These are phyloP conservation scores for Plagiodera versicolora DNA, from an alignment of 2,888 invertebrate species.

Conservation along the genomic window DNA sequence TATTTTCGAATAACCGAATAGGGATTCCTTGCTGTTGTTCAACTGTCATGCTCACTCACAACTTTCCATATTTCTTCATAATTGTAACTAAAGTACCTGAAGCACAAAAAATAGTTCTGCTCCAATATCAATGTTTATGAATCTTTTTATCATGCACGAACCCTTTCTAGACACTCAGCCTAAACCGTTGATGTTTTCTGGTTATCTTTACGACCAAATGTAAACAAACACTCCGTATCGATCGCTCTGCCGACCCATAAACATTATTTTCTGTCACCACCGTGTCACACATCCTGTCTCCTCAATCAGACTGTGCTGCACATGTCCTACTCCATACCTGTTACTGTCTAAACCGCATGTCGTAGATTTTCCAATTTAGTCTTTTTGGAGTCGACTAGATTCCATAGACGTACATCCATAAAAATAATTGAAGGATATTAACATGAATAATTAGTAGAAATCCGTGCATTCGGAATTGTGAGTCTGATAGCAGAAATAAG, in stretches of 20 bases:
- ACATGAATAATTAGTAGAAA: too few species aligned
- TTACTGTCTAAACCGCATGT: conserved; percentile 10
- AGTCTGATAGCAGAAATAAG: too few species aligned
- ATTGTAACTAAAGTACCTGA: too few species aligned
- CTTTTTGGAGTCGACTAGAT: neutral
- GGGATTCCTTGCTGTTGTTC: too few species aligned
- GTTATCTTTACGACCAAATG: neutral
- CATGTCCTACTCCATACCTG: conserved; percentile 10
- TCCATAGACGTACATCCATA: neutral
- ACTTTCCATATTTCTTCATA: too few species aligned
- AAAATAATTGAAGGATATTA: too few species aligned
- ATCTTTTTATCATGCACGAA: neutral
- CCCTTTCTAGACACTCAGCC: neutral
- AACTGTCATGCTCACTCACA: too few species aligned
- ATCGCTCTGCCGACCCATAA: neutral
- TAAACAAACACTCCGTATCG: conserved; percentile 1
- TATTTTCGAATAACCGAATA: too few species aligned
- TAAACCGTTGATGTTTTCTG: neutral
- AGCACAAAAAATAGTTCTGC: too few species aligned
- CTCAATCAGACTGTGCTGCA: neutral
- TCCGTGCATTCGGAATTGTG: too few species aligned
- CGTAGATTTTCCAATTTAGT: conserved; percentile 13
- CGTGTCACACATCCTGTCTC: conserved; percentile 1
- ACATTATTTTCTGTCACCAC: conserved; percentile 1
- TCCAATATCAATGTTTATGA: too few species aligned